A percentile compares a stretch with the other conserved stretches of the same genome.
Conservation (phyloP, 2,888 invertebrate species). For the Acleris cristana region DNA sequence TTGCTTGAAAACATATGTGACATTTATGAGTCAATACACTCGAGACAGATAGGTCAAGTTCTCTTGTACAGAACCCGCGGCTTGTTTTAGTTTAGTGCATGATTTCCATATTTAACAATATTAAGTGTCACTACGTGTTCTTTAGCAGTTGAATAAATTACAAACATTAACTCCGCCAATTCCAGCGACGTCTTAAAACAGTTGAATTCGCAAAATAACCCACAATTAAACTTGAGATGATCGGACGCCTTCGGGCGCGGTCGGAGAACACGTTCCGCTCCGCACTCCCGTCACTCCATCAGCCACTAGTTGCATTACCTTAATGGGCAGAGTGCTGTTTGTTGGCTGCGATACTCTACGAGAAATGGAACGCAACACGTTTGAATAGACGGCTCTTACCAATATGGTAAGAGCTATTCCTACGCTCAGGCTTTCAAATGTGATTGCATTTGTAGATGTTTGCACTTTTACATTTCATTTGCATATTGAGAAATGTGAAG, state of each 20-base stretch:
- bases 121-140: too few species aligned
- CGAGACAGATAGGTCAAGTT: too few species aligned
- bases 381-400: conserved; percentile 4
- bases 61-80: too few species aligned
- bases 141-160: too few species aligned
- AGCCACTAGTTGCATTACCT: conserved; percentile 34
- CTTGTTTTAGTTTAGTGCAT: too few species aligned
- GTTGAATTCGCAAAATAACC: conserved; percentile 6
- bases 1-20: too few species aligned
- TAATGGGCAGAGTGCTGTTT: conserved; percentile 24
- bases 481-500: conserved; percentile 4
- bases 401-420: not conserved
- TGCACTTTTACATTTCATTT: conserved; percentile 19
- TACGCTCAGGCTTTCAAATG: conserved; percentile 19
- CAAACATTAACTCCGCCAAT: not conserved
- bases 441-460: conserved; percentile 30
- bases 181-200: not conserved
- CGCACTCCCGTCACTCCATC: conserved; percentile 5
- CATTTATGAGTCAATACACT: too few species aligned
- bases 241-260: conserved; percentile 2
- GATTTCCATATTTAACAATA: too few species aligned
- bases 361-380: conserved; percentile 19
- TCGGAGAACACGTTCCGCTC: conserved; percentile 6
- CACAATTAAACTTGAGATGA: conserved; percentile 1
- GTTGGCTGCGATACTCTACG: conserved; percentile 7